Conservation (phyloP, 2,797 vertebrate genomes). For the Hybognathus amarus region DNA sequence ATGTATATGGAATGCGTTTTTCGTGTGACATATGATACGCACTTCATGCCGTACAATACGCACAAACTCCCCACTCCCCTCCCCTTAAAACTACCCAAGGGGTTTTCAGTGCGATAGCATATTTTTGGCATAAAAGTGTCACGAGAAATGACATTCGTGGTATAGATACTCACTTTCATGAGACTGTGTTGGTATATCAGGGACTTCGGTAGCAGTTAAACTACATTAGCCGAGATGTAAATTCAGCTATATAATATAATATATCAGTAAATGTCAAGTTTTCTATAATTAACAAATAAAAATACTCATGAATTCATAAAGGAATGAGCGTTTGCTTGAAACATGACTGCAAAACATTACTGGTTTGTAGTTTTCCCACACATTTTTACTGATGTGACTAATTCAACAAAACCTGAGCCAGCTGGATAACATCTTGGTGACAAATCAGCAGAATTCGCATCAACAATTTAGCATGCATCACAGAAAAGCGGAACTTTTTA, state of each 20-base stretch:
- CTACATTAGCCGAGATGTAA: neutral
- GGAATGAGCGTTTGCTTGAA: neutral
- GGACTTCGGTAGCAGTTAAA: neutral
- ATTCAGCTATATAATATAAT: neutral
- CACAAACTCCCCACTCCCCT: no score
- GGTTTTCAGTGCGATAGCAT: no score
- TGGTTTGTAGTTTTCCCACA: neutral
- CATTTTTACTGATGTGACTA: neutral
- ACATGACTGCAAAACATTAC: neutral
- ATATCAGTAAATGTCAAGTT: neutral
- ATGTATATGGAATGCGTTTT: no score
- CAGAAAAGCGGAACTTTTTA: constrained; percentile 5
- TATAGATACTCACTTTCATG: no score
- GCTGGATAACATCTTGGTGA: constrained; percentile 16
- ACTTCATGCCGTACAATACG: no score
- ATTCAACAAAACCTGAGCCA: constrained; percentile 12
- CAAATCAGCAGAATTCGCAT: constrained; percentile 5
- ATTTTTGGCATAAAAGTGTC: no score
- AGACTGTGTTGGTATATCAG: no score
- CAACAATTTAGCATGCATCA: neutral
- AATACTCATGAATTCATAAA: neutral
- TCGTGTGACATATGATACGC: no score
- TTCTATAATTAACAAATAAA: neutral
- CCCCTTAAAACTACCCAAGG: no score
- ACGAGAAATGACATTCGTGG: no score